These are phyloP conservation scores for Nasonia vitripennis DNA, from an alignment of 1,140 invertebrate species.

Conservation along the genomic window DNA sequence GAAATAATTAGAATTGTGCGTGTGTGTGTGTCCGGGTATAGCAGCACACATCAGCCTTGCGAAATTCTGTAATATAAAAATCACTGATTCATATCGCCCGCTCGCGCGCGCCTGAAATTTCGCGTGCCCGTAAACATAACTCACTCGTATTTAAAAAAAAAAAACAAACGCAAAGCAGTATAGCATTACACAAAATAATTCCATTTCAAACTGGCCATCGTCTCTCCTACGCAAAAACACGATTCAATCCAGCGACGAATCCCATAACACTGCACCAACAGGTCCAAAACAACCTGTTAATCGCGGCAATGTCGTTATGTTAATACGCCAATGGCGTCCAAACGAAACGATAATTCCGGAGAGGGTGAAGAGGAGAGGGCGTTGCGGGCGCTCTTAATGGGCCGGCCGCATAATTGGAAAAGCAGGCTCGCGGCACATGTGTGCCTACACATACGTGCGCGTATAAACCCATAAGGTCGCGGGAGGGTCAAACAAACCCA, in stretches of 20 bases:
- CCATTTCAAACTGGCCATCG: not conserved
- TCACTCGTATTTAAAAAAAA: too few relatives aligned
- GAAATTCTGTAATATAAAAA: not conserved
- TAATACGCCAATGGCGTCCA: constrained; percentile 58
- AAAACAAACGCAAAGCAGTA: too few relatives aligned
- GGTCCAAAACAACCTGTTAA: constrained; percentile 59
- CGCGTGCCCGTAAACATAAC: too few relatives aligned
- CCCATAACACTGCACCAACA: constrained; percentile 10
- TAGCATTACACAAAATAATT: too few relatives aligned
- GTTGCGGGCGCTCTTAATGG: constrained; percentile 59
- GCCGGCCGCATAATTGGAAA: constrained; percentile 62
- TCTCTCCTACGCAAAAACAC: not conserved
- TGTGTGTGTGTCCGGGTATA: not conserved
- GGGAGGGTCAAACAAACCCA: not conserved
- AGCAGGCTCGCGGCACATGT: constrained; percentile 50
- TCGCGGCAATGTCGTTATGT: constrained; percentile 63
- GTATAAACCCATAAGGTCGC: not conserved
- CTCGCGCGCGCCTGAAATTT: too few relatives aligned
- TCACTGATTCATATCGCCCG: not conserved
- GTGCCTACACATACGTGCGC: constrained; percentile 38
- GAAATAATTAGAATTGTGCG: constrained; percentile 33
- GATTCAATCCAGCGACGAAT: not conserved
- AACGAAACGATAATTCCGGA: constrained; percentile 65
- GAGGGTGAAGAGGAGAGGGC: constrained; percentile 33
- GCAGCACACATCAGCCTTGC: too few relatives aligned